Base-by-base conservation (phyloP, 2,888 invertebrate genomes). In the Andrena dorsata region DNA sequence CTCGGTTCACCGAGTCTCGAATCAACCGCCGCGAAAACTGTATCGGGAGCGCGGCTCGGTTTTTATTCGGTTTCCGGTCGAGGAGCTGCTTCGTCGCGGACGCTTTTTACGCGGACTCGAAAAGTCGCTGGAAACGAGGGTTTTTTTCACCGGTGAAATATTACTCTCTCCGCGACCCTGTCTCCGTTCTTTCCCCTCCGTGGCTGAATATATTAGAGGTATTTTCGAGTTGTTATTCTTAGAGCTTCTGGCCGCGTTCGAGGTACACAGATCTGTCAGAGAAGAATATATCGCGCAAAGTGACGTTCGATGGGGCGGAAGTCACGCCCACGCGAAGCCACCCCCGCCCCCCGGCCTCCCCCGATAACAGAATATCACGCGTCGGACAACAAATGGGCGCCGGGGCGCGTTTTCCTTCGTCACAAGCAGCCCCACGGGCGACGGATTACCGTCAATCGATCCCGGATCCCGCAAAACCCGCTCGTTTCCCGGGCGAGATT, bases 91-190 rank as follows among this genome's bases (percentile, higher is more conserved):
- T 53, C 74, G 80, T 69, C 66, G 69, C 56, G 61, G 28, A 23
- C 47, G 78, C 77, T 83, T 83, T 75, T 63, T 63, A 41, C 30
- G 28, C 69, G 58, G 64, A 41, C 71, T 71, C 82, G 78, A 76
- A 77, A 72, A 82, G 61, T 76, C 68, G 53, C 56, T n/a, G 72
- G 70, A 75, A 82, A 83, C 72, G 75, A 76, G 74, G 58, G 66
- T 83, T 83, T 76, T 79, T 49, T 53, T 16, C 28, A 32, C 6
- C 30, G 73, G 51, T 82, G 83, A 83, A 75, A 82, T 83, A 83
- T 83, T 76, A 71, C 82, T 58, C 74, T 61, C 26, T 32, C 60
- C 61, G 35, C 68, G 68, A 26, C 47, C 58, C 32, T 76, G 61
- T 35, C 58, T 35, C 65, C 60, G 41, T 68, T 65, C 56, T 30